These are phyloP conservation scores for Petrolisthes cinctipes DNA, from an alignment of 2,888 invertebrate species.

Conservation along the genomic window DNA sequence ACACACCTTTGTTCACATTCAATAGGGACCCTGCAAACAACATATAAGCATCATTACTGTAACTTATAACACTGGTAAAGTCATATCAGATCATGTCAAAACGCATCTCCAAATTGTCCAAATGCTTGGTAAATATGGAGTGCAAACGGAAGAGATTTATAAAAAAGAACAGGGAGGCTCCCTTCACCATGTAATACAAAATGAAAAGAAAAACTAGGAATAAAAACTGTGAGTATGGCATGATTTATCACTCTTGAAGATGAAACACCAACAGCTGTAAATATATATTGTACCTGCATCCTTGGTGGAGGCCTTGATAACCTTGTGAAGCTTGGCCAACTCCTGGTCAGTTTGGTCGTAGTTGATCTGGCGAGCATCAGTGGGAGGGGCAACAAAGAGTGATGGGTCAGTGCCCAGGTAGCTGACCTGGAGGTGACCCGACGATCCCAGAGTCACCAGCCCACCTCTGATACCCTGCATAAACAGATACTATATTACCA, in stretches of 20 bases:
- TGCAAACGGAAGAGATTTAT: no score
- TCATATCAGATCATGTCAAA: not conserved
- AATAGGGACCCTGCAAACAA: constrained; percentile 24
- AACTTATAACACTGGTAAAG: not conserved
- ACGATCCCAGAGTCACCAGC: constrained; percentile 81
- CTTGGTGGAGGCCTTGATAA: constrained; percentile 71
- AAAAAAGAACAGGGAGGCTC: no score
- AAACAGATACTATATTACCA: no score
- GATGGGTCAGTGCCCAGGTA: constrained; percentile 94
- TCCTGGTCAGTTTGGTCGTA: constrained; percentile 81
- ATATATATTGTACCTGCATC: constrained; percentile 41
- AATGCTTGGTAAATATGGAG: no score
- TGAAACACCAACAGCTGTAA: no score
- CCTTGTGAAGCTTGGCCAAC: constrained; percentile 77
- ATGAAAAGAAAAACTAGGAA: no score
- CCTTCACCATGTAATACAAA: no score
- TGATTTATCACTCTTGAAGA: no score
- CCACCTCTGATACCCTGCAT: constrained; percentile 78
- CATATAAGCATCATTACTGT: no score
- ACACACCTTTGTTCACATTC: constrained; percentile 32
- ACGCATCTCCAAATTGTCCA: not conserved
- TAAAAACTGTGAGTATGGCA: no score
- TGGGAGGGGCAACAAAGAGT: constrained; percentile 84
- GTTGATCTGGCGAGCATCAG: constrained; percentile 80
- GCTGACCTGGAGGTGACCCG: constrained; percentile 81